Evolutionary conservation across 2,797 vertebrate species (phyloP), one percentile per base, ranked within the genome.

Genomic region (Acanthurus tractus): DNA sequence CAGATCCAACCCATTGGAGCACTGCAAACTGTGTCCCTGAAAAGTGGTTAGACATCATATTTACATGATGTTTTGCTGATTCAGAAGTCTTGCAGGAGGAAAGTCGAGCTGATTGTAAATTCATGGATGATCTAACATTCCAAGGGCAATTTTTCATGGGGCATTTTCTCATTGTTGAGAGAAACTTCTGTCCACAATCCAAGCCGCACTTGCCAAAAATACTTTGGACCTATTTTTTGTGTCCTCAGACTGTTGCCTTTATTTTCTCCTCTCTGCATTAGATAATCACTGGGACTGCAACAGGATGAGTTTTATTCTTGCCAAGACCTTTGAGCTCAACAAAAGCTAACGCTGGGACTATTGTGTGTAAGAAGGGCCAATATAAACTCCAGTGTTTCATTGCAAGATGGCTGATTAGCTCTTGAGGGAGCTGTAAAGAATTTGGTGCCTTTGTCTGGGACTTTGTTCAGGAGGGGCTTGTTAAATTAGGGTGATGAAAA

Each of bases 361-460:
- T 83, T 92, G 87, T 91, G 89, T 74, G 74, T 34, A 34, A 71
- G 77, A 83, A 79, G 74, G 77, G 72, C 83, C 79, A 66, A 83
- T 87, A 91, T 91, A 92, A 92, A 87, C 88, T 86, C 55, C 55
- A 70, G 70, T 85, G 79, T 89, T 94, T 92, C 84, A 91, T 81
- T 90, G 89, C 84, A 76, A 78, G 88, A 83, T 76, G 87, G 76
- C 86, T 94, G 93, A 93, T 93, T 93, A 90, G 92, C 86, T 89
- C 93, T 91, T 84, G 38, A 78, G 92, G 90, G 92, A 63, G 73
- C 54, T 63, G 78, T 91, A 93, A 93, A 93, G 85, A 85, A 86
- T 85, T 59, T 58, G 74, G 78, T 87, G 79, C 79, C 76, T 82
- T 85, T 57, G 49, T 82, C 75, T 80, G 68, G 75, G 74, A 69